Base-by-base conservation (phyloP, 2,113 vertebrate genomes). In the Percopsis transmontana region DNA sequence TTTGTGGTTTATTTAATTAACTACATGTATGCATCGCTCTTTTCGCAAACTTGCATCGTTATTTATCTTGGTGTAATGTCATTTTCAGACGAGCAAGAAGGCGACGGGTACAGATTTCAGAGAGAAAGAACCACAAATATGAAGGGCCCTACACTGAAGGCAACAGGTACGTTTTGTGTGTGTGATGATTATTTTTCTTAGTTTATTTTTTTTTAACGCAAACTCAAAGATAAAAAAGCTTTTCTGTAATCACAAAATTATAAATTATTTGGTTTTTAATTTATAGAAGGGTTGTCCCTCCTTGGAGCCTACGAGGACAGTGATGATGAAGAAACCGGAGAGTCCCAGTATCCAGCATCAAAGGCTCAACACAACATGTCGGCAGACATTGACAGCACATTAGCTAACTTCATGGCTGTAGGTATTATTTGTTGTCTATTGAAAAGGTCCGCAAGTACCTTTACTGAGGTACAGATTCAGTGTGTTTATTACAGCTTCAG, bases 221-320 rank as follows among this genome's bases (percentile, higher is more conserved):
- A 41, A 40, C 3, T 33, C 4, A 4, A 39, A 19, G 9, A 40
- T 15, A 57, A 2, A 19, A 12, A 57, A 1, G 3, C 2, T 20
- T 51, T 20, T 3, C 14, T 18, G 6, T 8, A 52, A 20, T 52
- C 23, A 14, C 23, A 23, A 19, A n/a, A 14, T 53, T 20, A n/a
- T n/a, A n/a, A 33, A 6, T 45, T 12, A 27, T 14, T 53, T 13
- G 20, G n/a, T n/a, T 56, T 40, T 58, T 45, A 1, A 21, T n/a
- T 59, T 73, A 3, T 68, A 99, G 96, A 96, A 66, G 97, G 97
- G 0, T 82, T 99, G 57, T 96, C 96, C 44, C 89, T 99, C 50
- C 95, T 99, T 0, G 97, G 97, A 10, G 95, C 96, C 18, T 99
- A 99, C 3, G 96, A 95, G 2, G 97, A 99, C 77, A 99, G 96